Conservation (phyloP, 1,140 invertebrate species). For the Bombus difficillimus region DNA sequence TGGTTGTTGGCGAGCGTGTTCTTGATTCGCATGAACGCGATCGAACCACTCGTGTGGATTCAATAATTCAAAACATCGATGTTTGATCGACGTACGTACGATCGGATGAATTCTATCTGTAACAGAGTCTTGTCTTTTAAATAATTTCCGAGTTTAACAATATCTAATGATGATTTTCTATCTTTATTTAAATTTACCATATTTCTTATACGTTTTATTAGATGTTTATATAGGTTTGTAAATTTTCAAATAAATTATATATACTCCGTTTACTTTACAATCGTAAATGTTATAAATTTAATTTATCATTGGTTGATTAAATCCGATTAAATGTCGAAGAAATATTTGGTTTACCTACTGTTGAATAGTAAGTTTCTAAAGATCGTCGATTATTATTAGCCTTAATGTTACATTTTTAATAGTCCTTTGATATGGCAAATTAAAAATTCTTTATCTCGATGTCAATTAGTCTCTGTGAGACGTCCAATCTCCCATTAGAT, state of each 20-base stretch:
- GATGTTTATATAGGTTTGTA: neutral
- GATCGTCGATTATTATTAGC: too few species aligned
- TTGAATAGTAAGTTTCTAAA: too few species aligned
- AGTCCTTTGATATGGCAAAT: neutral
- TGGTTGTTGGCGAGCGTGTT: conserved; percentile 15
- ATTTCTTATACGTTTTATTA: neutral
- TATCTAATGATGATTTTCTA: neutral
- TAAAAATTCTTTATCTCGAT: neutral
- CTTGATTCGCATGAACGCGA: conserved; percentile 53
- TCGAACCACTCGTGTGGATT: conserved; percentile 67
- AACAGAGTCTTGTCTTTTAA: neutral
- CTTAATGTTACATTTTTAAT: too few species aligned
- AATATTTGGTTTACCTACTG: neutral
- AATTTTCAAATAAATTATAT: neutral
- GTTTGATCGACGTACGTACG: conserved; percentile 67
- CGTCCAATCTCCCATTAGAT: neutral
- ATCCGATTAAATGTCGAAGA: neutral
- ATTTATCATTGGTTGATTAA: too few species aligned
- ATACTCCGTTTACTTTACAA: too few species aligned
- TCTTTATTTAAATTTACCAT: neutral
- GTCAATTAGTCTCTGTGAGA: neutral
- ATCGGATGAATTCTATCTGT: conserved; percentile 9
- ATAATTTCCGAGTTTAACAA: neutral
- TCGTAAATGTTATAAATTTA: too few species aligned
- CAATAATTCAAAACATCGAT: conserved; percentile 62